Base-by-base conservation (phyloP, 2,113 vertebrate species). In the Loxodonta africana region DNA sequence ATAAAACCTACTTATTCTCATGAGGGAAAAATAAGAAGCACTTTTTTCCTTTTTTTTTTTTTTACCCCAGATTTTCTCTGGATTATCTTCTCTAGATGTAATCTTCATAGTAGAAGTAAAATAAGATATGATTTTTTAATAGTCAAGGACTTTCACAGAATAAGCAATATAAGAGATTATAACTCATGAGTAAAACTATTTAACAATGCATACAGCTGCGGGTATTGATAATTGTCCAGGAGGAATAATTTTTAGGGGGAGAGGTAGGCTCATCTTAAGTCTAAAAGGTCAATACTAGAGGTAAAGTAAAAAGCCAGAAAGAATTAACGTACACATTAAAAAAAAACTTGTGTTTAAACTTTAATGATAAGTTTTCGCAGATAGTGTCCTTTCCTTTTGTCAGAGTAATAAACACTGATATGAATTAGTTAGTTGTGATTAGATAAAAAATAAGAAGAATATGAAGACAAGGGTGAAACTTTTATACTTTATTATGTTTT, bases 1-100 rank as follows among this genome's bases (percentile, higher is more conserved):
- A 96, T 95, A 85, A 90, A 97, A 77, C 90, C 93, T 88, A 60
- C 77, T 85, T 90, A 57, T 65, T 69, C 57, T 95, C 85, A 15
- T 62, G 44, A 92, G 23, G 37, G 46, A 90, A 94, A 97, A 95
- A 96, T 9, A 30, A 51, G 33, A 96, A 41, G 4, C 4, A 53
- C 26, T 1, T 18, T 30, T 57, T 20, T 53, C 5, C 51, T 60
- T 11, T 12, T 18, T 20, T 62, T 8, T 60, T 67, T 11, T 12
- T 20, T 9, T 67, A 33, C 9, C 7, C 46, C 37, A 46, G 14
- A 25, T 88, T 80, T 53, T 3, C 28, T 85, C 12, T 69, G 30
- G 5, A 60, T 81, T 12, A 17, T 82, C 25, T 37, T 83, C 21
- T n/a, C 1, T 4, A 62, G 3, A 4, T 84, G 2, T 69, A 3